These are phyloP conservation scores for Eubasilissa splendida DNA, from an alignment of 2,888 invertebrate genomes.

Conservation along the genomic window DNA sequence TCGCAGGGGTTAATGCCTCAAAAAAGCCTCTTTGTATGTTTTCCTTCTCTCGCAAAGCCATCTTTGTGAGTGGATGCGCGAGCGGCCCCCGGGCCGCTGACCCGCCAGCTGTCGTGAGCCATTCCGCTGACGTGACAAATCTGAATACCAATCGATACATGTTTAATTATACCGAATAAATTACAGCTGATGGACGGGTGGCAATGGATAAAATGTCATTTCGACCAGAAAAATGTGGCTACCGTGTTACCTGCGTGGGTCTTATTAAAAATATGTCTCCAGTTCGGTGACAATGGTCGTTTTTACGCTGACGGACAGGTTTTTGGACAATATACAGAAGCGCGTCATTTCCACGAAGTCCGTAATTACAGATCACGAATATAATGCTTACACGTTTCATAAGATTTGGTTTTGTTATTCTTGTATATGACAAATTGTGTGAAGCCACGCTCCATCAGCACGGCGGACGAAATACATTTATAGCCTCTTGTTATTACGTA, in stretches of 20 bases:
- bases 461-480: no score
- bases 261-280: slow-evolving; percentile 43
- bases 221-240: slow-evolving; percentile 36
- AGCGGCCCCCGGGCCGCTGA: slow-evolving; percentile 18
- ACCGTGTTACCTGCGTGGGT: slow-evolving; percentile 34
- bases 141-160: slow-evolving; percentile 48
- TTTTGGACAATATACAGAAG: slow-evolving; percentile 3
- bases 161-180: slow-evolving; percentile 51
- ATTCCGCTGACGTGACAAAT: slow-evolving; percentile 50
- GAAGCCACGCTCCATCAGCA: neutral
- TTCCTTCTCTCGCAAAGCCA: neutral
- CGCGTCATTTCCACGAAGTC: slow-evolving; percentile 22
- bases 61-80: neutral
- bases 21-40: slow-evolving; percentile 3
- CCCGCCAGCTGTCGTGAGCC: slow-evolving; percentile 38
- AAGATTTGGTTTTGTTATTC: slow-evolving; percentile 29
- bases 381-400: slow-evolving; percentile 33
- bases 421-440: slow-evolving; percentile 7
- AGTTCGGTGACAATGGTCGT: slow-evolving; percentile 12
- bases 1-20: neutral
- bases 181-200: slow-evolving; percentile 29
- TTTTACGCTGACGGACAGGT: slow-evolving; percentile 27
- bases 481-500: no score
- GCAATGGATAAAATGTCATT: slow-evolving; percentile 43
- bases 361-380: slow-evolving; percentile 42